Evolutionary conservation across 1,140 invertebrate species (phyloP), one percentile per base, ranked within the genome.

Genomic region (Polypedilum vanderplanki): DNA sequence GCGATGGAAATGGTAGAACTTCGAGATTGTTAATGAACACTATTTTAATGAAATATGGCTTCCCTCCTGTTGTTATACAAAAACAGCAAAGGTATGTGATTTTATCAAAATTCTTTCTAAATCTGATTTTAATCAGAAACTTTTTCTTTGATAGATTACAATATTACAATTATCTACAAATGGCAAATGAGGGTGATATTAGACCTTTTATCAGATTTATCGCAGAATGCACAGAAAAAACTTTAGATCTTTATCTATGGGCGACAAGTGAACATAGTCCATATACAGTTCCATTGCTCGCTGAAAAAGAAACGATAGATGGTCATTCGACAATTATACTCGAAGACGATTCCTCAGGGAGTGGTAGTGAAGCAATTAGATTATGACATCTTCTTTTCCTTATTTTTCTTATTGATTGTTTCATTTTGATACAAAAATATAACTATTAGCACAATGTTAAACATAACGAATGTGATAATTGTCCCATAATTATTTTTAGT

Each of bases 11-110:
- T 82, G 97, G 97, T 0, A 86, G 97, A 79, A 98, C 97, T 0
- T 95, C 95, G 2, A 85, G 97, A 57, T 85, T 99, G 8, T 84
- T 99, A 0, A 98, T 99, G 96, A 99, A 99, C 82, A 87, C 97
- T 76, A 91, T 99, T 76, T 85, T 99, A n/a, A 97, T 99, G 93
- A 92, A 95, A 83, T 93, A 94, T n/a, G 97, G 96, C 0, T 98
- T 93, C 85, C 97, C 97, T 3, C 96, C 97, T 0, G 94, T 98
- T 5, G 97, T 98, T 74, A 94, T 99, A 75, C 88, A 92, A 74
- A 97, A 98, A 78, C 92, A 97, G 80, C 93, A 98, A 78, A 86
- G 94, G 78, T 81, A 77, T 73, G 65, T 73, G 3, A 18, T 33
- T 33, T 33, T 33, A 33, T 33, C 24, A 33, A 33, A 33, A 33